Conservation (phyloP, 2,797 vertebrate species). For the Stomatorhinus walkeri region DNA sequence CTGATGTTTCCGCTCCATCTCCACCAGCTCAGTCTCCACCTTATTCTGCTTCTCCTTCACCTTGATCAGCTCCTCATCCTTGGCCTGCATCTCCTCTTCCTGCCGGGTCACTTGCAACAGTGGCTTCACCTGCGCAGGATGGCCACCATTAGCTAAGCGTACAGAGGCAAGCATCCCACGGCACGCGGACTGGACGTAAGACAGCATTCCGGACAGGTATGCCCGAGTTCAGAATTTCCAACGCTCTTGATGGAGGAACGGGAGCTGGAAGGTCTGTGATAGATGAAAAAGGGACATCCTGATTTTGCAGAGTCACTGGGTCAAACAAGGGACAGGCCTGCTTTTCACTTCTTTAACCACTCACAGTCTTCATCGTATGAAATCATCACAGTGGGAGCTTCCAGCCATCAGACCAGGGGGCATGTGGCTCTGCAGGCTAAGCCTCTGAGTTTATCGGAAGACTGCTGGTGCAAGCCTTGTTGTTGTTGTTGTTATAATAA, state of each 20-base stretch:
- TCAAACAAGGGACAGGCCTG: background rate
- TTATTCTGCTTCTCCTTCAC: slow-evolving; percentile 91
- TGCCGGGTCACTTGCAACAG: slow-evolving; percentile 94
- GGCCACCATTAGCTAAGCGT: background rate
- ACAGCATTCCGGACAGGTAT: background rate
- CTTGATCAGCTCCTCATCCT: slow-evolving; percentile 90
- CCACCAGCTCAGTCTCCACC: slow-evolving; percentile 86
- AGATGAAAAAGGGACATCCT: background rate
- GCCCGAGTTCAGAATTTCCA: background rate
- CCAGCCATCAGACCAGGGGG: background rate
- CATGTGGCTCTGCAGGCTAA: background rate
- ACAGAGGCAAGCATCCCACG: background rate
- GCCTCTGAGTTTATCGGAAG: background rate
- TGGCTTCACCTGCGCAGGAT: slow-evolving; percentile 78
- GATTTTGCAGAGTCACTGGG: background rate
- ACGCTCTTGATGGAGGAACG: background rate
- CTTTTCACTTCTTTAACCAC: background rate
- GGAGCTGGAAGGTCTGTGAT: background rate
- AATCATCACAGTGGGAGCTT: background rate
- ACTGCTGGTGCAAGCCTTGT: background rate
- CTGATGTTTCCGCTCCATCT: slow-evolving; percentile 92
- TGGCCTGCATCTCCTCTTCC: slow-evolving; percentile 92
- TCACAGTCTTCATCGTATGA: background rate
- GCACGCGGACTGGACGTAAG: background rate
- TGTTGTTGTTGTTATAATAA: background rate